Percentiles rank a stretch among this genome's conserved stretches.
Conservation (phyloP, 2,888 invertebrate genomes). For the Phasia obesa region DNA sequence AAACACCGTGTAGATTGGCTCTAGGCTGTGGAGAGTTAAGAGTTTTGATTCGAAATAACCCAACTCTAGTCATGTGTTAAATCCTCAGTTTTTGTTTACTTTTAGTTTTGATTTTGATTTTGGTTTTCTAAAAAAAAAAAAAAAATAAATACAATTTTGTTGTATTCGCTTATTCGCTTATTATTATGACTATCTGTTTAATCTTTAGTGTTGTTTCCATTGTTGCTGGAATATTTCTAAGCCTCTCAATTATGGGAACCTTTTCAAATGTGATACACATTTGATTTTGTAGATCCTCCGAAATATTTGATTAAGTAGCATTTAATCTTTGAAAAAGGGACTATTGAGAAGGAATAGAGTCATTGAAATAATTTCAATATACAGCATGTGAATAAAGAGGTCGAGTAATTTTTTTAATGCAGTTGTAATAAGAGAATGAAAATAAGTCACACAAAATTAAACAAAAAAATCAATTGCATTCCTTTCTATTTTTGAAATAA, state of each 20-base stretch:
- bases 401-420: background rate
- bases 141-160: conserved; percentile 40
- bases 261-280: conserved; percentile 22
- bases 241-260: conserved; percentile 59
- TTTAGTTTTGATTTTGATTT: conserved; percentile 19
- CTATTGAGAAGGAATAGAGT: conserved; percentile 8
- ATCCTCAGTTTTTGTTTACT: conserved; percentile 58
- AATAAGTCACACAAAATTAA: too few species aligned
- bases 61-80: conserved; percentile 68
- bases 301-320: conserved; percentile 49
- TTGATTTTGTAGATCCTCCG: conserved; percentile 17
- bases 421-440: background rate
- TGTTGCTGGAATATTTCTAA: conserved; percentile 9
- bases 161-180: conserved; percentile 41
- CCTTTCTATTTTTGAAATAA: too few species aligned
- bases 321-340: conserved; percentile 38
- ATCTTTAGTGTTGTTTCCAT: conserved; percentile 61
- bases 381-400: background rate
- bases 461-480: too few species aligned
- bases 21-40: conserved; percentile 2
- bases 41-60: conserved; percentile 42
- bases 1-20: background rate
- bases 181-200: conserved; percentile 58
- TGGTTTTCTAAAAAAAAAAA: too few species aligned
- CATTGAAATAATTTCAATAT: conserved; percentile 8